Evolutionary conservation across 2,888 invertebrate species (phyloP).

Genomic region (Dione vanillae): DNA sequence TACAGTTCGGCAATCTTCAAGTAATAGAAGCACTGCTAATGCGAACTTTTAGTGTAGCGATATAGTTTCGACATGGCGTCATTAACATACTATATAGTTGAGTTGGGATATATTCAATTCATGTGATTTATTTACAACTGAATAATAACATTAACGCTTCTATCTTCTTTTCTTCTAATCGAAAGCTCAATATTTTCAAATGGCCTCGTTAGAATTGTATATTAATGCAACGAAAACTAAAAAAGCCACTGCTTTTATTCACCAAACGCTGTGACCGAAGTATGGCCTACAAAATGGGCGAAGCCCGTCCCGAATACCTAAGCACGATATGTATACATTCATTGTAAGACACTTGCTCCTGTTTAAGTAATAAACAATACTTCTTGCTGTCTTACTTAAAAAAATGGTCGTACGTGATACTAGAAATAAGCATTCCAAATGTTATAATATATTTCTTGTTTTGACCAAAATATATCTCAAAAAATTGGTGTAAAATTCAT

Average conservation of each 20-base stretch:
- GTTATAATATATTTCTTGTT: not conserved
- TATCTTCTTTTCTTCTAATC: too few species aligned
- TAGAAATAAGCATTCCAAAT: not conserved
- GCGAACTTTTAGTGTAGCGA: too few species aligned
- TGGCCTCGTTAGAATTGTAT: not conserved
- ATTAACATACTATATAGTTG: too few species aligned
- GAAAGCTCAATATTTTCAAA: not conserved
- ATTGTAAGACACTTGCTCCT: slow-evolving; percentile 11
- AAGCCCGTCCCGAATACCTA: slow-evolving; percentile 34
- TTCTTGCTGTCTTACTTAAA: not conserved
- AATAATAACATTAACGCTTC: too few species aligned
- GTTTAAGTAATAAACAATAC: slow-evolving; percentile 23
- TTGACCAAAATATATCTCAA: too few species aligned
- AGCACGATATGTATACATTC: slow-evolving; percentile 19
- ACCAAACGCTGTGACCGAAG: slow-evolving; percentile 33
- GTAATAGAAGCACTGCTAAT: too few species aligned
- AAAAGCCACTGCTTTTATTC: slow-evolving; percentile 26
- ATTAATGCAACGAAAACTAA: not conserved
- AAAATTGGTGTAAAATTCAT: too few species aligned
- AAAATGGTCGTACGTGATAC: not conserved
- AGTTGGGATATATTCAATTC: too few species aligned
- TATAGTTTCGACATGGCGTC: too few species aligned
- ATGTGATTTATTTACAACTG: too few species aligned
- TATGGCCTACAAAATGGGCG: slow-evolving; percentile 35
- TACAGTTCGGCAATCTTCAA: too few species aligned